These are phyloP conservation scores for Thelaira solivaga DNA, from an alignment of 2,888 invertebrate genomes.

Conservation along the genomic window DNA sequence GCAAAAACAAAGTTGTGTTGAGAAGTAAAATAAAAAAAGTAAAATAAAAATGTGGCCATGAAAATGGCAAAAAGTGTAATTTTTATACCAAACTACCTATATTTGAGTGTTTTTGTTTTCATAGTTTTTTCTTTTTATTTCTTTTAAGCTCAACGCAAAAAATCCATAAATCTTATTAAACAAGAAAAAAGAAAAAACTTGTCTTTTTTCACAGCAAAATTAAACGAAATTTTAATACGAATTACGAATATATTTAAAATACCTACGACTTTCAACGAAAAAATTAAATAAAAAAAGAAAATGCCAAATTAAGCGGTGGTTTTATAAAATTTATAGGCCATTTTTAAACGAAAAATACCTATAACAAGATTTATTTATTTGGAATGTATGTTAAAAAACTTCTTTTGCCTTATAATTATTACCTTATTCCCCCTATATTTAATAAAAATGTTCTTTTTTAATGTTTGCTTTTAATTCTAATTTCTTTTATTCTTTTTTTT, in stretches of 20 bases:
- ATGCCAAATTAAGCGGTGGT: constrained; percentile 12
- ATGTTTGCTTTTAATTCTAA: constrained; percentile 21
- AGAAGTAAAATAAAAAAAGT: constrained; percentile 10
- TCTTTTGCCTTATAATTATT: neutral
- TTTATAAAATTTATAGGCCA: neutral
- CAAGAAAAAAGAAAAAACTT: constrained; percentile 11
- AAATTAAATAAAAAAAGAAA: constrained; percentile 11
- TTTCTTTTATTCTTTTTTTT: constrained; percentile 21
- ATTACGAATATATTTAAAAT: constrained; percentile 32
- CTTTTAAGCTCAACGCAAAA: constrained; percentile 54
- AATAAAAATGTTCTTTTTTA: neutral
- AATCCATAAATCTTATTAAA: constrained; percentile 47
- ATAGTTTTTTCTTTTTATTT: neutral
- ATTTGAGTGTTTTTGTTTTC: constrained; percentile 19
- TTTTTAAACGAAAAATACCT: constrained; percentile 18
- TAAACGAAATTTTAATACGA: constrained; percentile 40
- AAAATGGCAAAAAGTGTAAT: constrained; percentile 40
- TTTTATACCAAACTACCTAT: neutral
- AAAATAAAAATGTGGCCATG: constrained; percentile 52
- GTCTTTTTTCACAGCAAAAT: neutral
- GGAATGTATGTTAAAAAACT: constrained; percentile 44
- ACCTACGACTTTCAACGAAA: constrained; percentile 48
- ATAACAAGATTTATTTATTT: constrained; percentile 36
- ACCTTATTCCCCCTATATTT: neutral
- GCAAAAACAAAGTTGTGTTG: constrained; percentile 11